Conservation (phyloP, 2,113 vertebrate species). For the Lophotis ruficrista region DNA sequence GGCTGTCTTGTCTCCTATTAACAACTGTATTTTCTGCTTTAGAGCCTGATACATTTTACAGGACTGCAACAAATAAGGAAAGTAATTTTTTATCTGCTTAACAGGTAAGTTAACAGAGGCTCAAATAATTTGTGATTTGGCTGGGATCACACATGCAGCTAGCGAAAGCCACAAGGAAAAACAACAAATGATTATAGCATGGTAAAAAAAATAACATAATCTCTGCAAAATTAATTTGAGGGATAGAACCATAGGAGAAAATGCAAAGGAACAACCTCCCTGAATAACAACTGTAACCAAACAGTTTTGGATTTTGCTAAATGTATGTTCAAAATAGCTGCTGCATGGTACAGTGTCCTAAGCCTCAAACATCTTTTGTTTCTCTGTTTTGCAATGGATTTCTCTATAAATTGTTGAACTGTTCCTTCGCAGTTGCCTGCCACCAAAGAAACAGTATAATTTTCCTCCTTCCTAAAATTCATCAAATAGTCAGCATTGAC, state of each 20-base stretch:
- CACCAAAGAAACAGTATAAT: background rate
- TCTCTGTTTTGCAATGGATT: background rate
- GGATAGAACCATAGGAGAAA: background rate
- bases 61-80: background rate
- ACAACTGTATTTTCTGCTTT: background rate
- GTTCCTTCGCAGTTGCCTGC: background rate
- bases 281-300: background rate
- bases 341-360: background rate
- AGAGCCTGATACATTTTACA: background rate
- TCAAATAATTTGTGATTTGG: background rate
- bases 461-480: background rate
- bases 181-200: background rate
- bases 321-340: background rate
- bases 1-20: background rate
- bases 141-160: background rate
- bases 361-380: background rate
- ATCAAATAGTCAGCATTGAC: background rate
- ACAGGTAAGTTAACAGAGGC: background rate
- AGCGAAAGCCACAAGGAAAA: background rate
- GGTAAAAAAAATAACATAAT: background rate
- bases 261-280: background rate
- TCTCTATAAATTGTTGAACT: background rate
- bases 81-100: background rate
- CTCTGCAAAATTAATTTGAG: background rate
- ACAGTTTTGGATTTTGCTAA: background rate